Percentiles rank a stretch among this genome's conserved stretches.
phyloP scores from a whole-genome alignment of 2,113 vertebrate species.

The Hipposideros armiger region DNA sequence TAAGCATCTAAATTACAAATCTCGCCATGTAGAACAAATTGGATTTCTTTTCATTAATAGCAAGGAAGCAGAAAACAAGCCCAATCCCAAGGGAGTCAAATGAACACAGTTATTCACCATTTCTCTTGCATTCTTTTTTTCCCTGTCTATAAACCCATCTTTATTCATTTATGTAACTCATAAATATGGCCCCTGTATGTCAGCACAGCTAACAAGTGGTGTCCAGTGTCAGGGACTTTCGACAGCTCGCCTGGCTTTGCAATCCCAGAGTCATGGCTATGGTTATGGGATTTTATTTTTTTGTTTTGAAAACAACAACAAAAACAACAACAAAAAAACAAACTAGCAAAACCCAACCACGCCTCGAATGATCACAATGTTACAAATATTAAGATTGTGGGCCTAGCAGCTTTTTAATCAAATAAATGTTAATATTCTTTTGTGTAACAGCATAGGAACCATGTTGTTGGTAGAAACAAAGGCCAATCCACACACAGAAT shows the following conservation, averaged over 20 bases:
- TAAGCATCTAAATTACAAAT: constrained; percentile 88
- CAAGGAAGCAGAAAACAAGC: constrained; percentile 89
- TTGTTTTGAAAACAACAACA: neutral
- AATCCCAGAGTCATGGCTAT: constrained; percentile 1
- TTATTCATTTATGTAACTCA: constrained; percentile 84
- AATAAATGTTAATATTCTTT: constrained; percentile 50
- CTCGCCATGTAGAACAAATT: constrained; percentile 89
- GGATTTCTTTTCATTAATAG: constrained; percentile 89
- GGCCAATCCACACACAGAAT: neutral
- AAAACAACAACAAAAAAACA: neutral
- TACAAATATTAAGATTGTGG: constrained; percentile 38
- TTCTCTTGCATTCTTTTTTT: constrained; percentile 67
- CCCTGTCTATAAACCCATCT: constrained; percentile 78
- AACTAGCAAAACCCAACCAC: constrained; percentile 48
- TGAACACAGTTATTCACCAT: constrained; percentile 83
- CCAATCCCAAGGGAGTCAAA: constrained; percentile 80
- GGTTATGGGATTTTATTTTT: neutral
- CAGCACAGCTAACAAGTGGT: constrained; percentile 66
- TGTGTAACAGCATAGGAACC: neutral
- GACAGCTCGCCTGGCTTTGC: neutral
- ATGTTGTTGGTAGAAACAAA: neutral
- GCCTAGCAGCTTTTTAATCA: constrained; percentile 45
- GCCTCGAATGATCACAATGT: constrained; percentile 55
- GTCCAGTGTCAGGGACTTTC: neutral
- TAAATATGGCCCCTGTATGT: constrained; percentile 61